phyloP scores from a whole-genome alignment of 2,113 vertebrate species.

The Mohoua ochrocephala region DNA sequence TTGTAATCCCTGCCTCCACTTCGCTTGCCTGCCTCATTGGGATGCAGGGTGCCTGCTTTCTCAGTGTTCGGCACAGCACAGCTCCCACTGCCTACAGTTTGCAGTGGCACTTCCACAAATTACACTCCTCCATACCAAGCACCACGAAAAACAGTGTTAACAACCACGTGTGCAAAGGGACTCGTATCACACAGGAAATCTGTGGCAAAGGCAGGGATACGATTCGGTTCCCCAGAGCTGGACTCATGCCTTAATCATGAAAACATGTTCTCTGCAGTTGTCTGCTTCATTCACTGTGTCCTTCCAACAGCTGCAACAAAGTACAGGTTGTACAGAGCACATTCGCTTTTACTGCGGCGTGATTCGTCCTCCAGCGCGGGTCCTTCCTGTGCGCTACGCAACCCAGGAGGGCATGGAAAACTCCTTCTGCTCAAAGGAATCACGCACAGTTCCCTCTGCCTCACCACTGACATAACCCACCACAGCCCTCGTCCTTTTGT shows the following conservation, averaged over 20 bases:
- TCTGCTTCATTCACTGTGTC: background rate
- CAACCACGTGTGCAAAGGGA: background rate
- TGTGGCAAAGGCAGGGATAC: background rate
- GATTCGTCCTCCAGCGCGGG: background rate
- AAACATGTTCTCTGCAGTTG: background rate
- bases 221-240: background rate
- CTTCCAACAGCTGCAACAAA: background rate
- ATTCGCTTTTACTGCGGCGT: background rate
- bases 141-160: background rate
- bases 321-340: background rate
- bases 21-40: background rate
- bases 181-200: background rate
- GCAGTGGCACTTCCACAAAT: constrained; percentile 4
- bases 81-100: background rate
- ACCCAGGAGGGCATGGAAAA: background rate
- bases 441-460: background rate
- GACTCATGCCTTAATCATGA: background rate
- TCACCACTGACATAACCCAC: background rate
- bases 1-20: background rate
- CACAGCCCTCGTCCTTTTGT: background rate
- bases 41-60: background rate
- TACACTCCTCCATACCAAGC: background rate
- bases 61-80: background rate
- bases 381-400: fast-evolving
- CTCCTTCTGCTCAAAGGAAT: background rate